A percentile compares a stretch with the other conserved stretches of the same genome.
phyloP scores from a whole-genome alignment of 2,888 invertebrate genomes.

The Eristalis arbustorum region DNA sequence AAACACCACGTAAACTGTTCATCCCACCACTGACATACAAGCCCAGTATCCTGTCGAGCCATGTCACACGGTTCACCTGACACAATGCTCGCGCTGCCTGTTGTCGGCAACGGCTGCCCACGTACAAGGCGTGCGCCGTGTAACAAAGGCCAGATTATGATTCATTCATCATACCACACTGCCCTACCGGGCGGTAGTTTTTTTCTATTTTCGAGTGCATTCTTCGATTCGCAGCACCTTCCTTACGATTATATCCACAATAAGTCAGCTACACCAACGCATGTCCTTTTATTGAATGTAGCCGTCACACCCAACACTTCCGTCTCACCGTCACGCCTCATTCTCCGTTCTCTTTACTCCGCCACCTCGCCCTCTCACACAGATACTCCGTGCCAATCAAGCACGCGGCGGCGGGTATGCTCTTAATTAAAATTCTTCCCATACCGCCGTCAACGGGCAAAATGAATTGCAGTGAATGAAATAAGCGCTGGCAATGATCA shows the following conservation, averaged over 20 bases:
- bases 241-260: conserved; percentile 5
- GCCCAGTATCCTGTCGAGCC: not conserved
- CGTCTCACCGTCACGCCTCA: conserved; percentile 33
- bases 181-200: not conserved
- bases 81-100: not conserved
- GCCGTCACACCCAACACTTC: conserved; percentile 64
- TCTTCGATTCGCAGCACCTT: conserved; percentile 20
- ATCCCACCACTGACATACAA: not conserved
- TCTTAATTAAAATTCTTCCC: conserved; percentile 68
- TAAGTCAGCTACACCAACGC: conserved; percentile 23
- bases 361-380: not conserved
- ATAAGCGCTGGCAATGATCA: conserved; percentile 49
- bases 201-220: conserved; percentile 4
- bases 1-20: not conserved
- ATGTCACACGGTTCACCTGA: not conserved
- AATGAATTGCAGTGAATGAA: conserved; percentile 65
- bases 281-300: conserved; percentile 61
- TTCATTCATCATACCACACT: conserved; percentile 39
- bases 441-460: conserved; percentile 9
- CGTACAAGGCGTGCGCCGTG: not conserved
- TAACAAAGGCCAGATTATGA: not conserved
- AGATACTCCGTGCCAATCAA: conserved; percentile 21
- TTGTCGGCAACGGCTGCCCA: not conserved
- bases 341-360: not conserved
- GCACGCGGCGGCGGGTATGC: conserved; percentile 11